Evolutionary conservation across 2,113 vertebrate genomes (phyloP), one percentile per base, ranked within the genome.

Genomic region (Esox niger): DNA sequence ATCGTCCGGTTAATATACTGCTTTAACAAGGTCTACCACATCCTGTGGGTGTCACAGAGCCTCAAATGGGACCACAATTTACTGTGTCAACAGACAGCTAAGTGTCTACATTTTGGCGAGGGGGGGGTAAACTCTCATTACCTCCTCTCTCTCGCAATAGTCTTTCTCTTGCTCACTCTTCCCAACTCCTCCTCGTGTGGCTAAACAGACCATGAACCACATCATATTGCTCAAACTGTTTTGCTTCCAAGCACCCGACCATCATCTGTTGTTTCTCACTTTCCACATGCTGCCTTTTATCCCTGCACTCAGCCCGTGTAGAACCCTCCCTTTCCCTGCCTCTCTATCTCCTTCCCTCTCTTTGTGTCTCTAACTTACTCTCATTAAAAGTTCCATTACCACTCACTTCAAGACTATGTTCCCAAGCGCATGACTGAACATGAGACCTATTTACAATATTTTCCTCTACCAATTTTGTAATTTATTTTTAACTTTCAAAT

Each of bases 11-110:
- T 65, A 66, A 72, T 70, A 71, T 74, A 64, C 69, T 58, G 69
- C 33, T 62, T 68, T 77, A 68, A 46, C 63, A 69, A 68, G 21
- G 47, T 35, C 56, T 79, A 32, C 54, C 61, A 62, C 77, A 70
- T 81, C 74, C 67, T 72, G 69, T 68, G 69, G 64, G 73, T 79
- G 79, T 79, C 79, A 78, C 63, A 71, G 71, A 68, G 58, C 55
- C 76, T 73, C 66, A 11, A 81, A 69, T 70, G 70, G 73, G 65
- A 64, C 79, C 61, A 68, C 69, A 75, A 77, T 84, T 77, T 78
- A 72, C 79, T 70, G 71, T 76, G 79, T 86, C 81, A 83, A 78
- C 46, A 76, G 74, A 73, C 73, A 74, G 80, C 76, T 72, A 74
- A 78, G 78, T 84, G 79, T 82, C 79, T 70, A 75, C 26, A 29